Evolutionary conservation across 1,140 invertebrate species (phyloP).

Genomic region (Zaprionus africanus): DNA sequence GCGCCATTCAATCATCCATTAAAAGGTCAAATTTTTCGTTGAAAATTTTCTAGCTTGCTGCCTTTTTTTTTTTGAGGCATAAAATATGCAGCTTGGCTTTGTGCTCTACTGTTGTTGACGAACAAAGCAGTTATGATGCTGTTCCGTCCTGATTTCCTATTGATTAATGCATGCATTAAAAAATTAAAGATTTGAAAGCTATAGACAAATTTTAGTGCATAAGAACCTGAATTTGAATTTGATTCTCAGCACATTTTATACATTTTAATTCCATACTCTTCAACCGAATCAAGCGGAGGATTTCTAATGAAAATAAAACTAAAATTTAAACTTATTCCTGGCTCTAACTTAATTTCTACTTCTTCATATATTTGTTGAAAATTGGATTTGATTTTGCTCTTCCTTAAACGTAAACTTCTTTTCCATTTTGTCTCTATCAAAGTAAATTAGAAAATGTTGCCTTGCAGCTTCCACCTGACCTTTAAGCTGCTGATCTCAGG

Average conservation of each 20-base stretch:
- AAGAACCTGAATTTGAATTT: too few species aligned
- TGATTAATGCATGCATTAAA: slow-evolving; percentile 9
- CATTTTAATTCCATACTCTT: too few species aligned
- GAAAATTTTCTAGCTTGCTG: slow-evolving; percentile 21
- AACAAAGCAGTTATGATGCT: slow-evolving; percentile 6
- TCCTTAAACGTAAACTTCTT: background rate
- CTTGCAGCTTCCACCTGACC: background rate
- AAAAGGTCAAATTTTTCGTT: background rate
- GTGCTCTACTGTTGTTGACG: slow-evolving; percentile 23
- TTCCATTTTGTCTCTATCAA: background rate
- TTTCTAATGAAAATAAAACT: too few species aligned
- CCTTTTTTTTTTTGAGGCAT: slow-evolving; percentile 21
- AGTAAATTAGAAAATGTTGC: background rate
- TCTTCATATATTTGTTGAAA: background rate
- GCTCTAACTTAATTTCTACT: background rate
- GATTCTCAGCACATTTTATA: too few species aligned
- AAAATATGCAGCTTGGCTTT: slow-evolving; percentile 35
- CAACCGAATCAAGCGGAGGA: too few species aligned
- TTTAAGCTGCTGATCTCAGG: background rate
- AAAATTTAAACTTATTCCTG: too few species aligned
- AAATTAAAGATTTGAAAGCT: background rate
- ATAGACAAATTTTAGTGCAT: background rate
- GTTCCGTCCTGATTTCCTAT: background rate
- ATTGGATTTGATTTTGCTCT: background rate
- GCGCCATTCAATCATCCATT: slow-evolving; percentile 42